Evolutionary conservation across 2,113 vertebrate genomes (phyloP).

Genomic region (Emydocephalus ijimae): DNA sequence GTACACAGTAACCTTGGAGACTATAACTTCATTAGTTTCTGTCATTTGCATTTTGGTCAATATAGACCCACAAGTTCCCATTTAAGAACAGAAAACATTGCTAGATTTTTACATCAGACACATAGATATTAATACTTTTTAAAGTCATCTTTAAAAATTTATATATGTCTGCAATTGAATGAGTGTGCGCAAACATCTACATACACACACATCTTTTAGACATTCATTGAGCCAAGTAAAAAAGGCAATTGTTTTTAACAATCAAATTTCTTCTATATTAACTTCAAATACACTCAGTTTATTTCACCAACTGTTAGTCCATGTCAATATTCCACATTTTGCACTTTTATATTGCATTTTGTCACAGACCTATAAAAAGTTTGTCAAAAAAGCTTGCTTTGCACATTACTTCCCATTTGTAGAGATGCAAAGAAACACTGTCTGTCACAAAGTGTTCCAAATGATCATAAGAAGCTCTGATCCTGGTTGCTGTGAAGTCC

Average conservation of each 20-base stretch:
- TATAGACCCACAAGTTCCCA: neutral
- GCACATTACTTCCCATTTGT: neutral
- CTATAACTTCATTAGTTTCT: neutral
- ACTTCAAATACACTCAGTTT: neutral
- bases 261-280: neutral
- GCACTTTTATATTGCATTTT: neutral
- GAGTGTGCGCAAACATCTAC: neutral
- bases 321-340: neutral
- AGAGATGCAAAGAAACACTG: neutral
- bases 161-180: neutral
- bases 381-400: neutral
- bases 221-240: neutral
- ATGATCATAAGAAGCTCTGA: conserved; percentile 7
- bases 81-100: neutral
- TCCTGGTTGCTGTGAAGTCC: conserved; percentile 36
- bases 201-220: neutral
- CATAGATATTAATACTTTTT: neutral
- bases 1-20: neutral
- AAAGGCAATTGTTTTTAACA: neutral
- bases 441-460: conserved; percentile 11
- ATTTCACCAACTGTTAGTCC: neutral
- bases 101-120: neutral
- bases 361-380: neutral
- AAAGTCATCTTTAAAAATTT: neutral
- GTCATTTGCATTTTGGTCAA: neutral